These are phyloP conservation scores for Perizoma flavofasciatum DNA, from an alignment of 2,888 invertebrate species.

Conservation along the genomic window DNA sequence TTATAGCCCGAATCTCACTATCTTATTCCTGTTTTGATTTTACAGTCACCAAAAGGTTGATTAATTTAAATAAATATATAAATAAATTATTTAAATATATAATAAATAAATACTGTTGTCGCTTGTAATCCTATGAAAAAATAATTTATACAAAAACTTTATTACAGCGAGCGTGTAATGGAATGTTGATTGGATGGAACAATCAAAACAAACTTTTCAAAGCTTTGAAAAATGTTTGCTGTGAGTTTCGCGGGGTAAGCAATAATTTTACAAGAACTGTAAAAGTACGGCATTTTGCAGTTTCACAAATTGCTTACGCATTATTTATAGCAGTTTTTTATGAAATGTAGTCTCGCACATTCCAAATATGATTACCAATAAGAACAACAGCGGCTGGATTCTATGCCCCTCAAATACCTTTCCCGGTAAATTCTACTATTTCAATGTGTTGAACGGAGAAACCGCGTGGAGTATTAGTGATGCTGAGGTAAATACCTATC, in stretches of 20 bases:
- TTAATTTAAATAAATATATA: too few relatives aligned
- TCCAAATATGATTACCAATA: conserved; percentile 46
- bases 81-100: too few relatives aligned
- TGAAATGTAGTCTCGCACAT: conserved; percentile 1
- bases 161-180: background rate
- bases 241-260: conserved; percentile 57
- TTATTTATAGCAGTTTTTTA: background rate
- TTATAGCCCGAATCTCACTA: too few relatives aligned
- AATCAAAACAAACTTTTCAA: background rate
- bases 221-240: conserved; percentile 1
- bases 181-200: conserved; percentile 2
- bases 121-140: too few relatives aligned
- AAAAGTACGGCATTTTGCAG: too few relatives aligned
- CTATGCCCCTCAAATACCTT: conserved; percentile 65
- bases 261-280: conserved; percentile 25
- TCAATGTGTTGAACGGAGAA: conserved; percentile 63
- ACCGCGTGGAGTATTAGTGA: conserved; percentile 60
- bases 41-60: too few relatives aligned
- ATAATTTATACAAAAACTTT: too few relatives aligned
- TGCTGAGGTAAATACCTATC: conserved; percentile 47
- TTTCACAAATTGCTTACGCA: too few relatives aligned
- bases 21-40: too few relatives aligned
- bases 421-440: conserved; percentile 69
- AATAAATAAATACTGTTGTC: too few relatives aligned
- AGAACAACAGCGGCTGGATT: conserved; percentile 58